phyloP scores from a whole-genome alignment of 2,113 vertebrate genomes.

The Bubo bubo region DNA sequence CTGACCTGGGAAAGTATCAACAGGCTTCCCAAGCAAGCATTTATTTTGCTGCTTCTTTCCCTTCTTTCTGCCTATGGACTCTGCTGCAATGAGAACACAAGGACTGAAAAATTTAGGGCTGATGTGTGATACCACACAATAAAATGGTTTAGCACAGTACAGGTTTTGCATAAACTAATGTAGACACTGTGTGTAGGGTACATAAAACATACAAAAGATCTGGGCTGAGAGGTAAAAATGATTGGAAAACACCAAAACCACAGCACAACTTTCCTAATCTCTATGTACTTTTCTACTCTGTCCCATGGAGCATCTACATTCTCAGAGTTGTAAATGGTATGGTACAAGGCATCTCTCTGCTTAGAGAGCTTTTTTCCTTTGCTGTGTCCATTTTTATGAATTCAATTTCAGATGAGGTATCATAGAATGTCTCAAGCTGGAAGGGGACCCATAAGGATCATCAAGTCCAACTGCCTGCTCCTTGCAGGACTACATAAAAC shows the following conservation, averaged over 20 bases:
- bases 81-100: neutral
- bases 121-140: neutral
- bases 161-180: neutral
- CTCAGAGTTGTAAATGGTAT: neutral
- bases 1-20: neutral
- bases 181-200: neutral
- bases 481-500: neutral
- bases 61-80: neutral
- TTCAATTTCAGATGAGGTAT: neutral
- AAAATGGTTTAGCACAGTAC: neutral
- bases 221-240: rapidly evolving
- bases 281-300: neutral
- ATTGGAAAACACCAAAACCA: neutral
- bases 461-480: neutral
- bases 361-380: neutral
- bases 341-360: neutral
- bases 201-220: neutral
- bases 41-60: neutral
- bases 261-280: neutral
- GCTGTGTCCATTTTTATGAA: neutral
- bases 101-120: neutral
- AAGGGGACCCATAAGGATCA: neutral
- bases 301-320: neutral
- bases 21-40: neutral
- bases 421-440: neutral